Evolutionary conservation across 1,140 invertebrate species (phyloP).

Genomic region (Drosophila orena): DNA sequence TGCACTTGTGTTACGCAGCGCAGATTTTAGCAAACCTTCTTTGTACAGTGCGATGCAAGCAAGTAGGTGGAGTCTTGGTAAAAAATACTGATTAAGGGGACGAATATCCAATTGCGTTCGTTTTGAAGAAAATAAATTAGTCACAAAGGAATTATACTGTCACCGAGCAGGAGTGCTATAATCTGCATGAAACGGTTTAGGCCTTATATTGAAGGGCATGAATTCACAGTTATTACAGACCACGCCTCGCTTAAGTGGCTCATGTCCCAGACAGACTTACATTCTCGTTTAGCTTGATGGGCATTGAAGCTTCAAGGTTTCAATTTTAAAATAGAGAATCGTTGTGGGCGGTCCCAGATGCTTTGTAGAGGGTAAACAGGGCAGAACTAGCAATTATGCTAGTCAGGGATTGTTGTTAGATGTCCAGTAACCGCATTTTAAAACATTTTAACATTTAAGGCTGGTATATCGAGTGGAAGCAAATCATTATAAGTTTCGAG

Average conservation of each 20-base stretch:
- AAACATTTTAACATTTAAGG: neutral
- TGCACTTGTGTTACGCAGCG: neutral
- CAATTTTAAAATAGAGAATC: too few species aligned
- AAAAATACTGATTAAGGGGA: neutral
- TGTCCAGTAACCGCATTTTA: neutral
- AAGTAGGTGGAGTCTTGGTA: neutral
- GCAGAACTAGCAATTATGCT: neutral
- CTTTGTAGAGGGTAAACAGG: neutral
- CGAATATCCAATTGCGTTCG: neutral
- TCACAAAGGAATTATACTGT: neutral
- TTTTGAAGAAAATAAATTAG: neutral
- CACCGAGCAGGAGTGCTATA: neutral
- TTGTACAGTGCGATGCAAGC: neutral
- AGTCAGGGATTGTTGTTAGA: neutral
- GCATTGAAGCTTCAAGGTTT: neutral
- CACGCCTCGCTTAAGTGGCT: neutral
- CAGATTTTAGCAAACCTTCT: neutral
- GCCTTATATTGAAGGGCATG: neutral
- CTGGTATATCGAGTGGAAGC: neutral
- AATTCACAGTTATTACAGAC: neutral
- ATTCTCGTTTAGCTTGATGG: neutral
- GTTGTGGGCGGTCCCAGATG: neutral
- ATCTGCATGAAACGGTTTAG: neutral
- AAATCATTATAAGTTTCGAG: neutral
- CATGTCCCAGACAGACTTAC: neutral